A percentile compares a stretch with the other conserved stretches of the same genome.
Evolutionary conservation across 2,113 vertebrate species (phyloP).

Genomic region (Clarias gariepinus): DNA sequence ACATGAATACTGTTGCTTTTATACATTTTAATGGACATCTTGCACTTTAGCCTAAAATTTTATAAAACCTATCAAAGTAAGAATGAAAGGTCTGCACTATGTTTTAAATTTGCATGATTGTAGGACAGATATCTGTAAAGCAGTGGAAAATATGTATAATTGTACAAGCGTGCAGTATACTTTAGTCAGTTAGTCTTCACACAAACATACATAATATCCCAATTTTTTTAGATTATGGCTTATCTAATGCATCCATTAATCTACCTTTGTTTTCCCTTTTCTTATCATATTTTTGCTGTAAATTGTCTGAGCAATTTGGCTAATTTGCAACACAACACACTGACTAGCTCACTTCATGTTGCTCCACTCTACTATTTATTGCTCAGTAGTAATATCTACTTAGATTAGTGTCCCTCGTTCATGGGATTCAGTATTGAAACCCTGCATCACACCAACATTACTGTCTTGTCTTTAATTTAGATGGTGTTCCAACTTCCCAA

Average conservation of each 20-base stretch:
- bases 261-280: not conserved
- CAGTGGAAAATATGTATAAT: not conserved
- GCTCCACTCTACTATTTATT: not conserved
- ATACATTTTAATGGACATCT: not conserved
- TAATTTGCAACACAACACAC: not conserved
- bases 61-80: no score
- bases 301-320: not conserved
- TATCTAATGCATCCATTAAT: not conserved
- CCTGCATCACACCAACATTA: not conserved
- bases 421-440: not conserved
- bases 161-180: not conserved
- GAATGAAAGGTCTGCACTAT: not conserved
- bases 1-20: not conserved
- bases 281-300: not conserved
- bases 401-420: not conserved
- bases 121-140: not conserved
- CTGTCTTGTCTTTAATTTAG: slow-evolving; percentile 61
- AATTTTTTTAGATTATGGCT: not conserved
- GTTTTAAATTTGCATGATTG: not conserved
- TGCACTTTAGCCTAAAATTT: not conserved
- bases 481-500: slow-evolving; percentile 95
- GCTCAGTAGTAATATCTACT: not conserved
- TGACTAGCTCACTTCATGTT: not conserved
- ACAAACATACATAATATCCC: not conserved
- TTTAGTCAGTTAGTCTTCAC: not conserved